Evolutionary conservation across 2,888 invertebrate genomes (phyloP), one percentile per base, ranked within the genome.

Genomic region (Sarcophaga subvicina): DNA sequence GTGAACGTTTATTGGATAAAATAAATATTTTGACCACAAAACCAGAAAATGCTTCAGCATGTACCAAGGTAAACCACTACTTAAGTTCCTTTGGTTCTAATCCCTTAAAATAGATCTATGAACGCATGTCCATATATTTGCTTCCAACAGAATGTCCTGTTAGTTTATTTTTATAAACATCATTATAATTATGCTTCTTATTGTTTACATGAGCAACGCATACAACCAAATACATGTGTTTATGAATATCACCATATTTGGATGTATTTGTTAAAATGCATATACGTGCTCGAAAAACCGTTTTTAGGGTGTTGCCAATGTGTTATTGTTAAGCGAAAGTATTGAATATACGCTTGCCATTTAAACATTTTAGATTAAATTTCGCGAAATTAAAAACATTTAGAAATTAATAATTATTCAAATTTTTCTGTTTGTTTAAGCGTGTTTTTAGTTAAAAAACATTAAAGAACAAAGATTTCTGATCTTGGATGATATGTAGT

Each of bases 1-100:
- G 90, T 25, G 93, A 93, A 79, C 90, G 88, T 71, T 88, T 94
- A 66, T 89, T 94, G 77, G 92, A 93, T 70, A 93, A 94, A 90
- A 93, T 93, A 59, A 93, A 93, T 85, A 93, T 93, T 82, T 90
- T 94, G 80, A 94, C 93, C 73, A 92, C 92, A 27, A 93, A 92
- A 83, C 90, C 90, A n/a, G 92, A 92, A 71, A 91, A 91, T 87
- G 90, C 91, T 59, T 90, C 92, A 25, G 89, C 90, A 22, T 91
- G 90, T 89, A 90, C 92, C 67, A 93, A 93, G 91, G 93, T 93
- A 90, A 89, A 37, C 8, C 37, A 37, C 37, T 6, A 37, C 37
- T 6, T 37, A 37, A 37, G 6, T 37, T 37, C 37, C 37, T 10
- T 37, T 37, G 37, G 37, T 37, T 37, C 37, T 10, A 37, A 37